Percentiles rank a stretch among this genome's conserved stretches.
phyloP scores from a whole-genome alignment of 2,113 vertebrate genomes.

The Ascaphus truei region DNA sequence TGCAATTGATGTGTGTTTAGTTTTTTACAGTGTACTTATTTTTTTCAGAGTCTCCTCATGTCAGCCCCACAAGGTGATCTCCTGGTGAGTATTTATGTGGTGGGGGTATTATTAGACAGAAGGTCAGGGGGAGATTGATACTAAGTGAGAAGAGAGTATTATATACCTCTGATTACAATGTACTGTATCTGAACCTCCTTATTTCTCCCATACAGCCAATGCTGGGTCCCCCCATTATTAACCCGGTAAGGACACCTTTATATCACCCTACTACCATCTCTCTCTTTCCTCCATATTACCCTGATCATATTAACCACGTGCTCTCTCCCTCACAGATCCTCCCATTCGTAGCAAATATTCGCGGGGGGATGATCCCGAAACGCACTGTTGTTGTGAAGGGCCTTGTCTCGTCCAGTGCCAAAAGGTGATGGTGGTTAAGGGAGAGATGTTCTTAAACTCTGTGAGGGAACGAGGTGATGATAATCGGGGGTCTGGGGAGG shows the following conservation, averaged over 20 bases:
- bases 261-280: background rate
- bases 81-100: background rate
- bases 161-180: background rate
- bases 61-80: background rate
- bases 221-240: background rate
- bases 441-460: background rate
- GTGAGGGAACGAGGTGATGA: background rate
- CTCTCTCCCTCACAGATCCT: background rate
- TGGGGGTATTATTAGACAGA: no score
- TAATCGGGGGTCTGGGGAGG: background rate
- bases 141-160: no score
- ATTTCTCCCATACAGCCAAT: background rate
- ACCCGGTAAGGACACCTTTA: background rate
- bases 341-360: background rate
- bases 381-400: slow-evolving; percentile 1
- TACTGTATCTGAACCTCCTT: no score
- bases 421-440: background rate
- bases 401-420: background rate
- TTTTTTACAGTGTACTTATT: no score
- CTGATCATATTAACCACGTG: background rate
- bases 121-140: no score
- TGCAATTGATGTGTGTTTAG: no score
- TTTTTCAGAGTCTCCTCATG: slow-evolving; percentile 6
- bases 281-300: background rate
- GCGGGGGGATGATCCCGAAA: slow-evolving; percentile 23